Percentiles rank a stretch among this genome's conserved stretches.
Evolutionary conservation across 2,797 vertebrate species (phyloP).

Genomic region (Decapterus maruadsi): DNA sequence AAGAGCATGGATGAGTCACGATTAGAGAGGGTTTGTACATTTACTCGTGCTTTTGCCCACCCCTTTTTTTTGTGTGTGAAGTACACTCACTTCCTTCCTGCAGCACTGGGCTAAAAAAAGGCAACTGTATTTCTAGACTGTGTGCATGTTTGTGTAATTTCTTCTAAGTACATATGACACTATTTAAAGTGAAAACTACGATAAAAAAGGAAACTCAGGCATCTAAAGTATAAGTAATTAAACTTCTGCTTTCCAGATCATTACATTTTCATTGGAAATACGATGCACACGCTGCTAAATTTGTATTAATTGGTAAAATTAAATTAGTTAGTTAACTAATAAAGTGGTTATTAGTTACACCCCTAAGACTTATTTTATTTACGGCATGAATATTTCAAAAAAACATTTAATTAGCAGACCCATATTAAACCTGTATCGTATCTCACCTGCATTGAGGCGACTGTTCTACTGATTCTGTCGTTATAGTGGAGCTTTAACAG

Average conservation of each 20-base stretch:
- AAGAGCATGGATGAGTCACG: conserved; percentile 99
- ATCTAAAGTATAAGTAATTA: no score
- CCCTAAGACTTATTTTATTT: no score
- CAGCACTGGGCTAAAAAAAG: neutral
- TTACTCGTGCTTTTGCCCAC: neutral
- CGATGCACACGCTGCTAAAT: no score
- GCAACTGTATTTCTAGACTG: neutral
- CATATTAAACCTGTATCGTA: neutral
- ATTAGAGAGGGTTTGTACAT: conserved; percentile 91
- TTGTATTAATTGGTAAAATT: no score
- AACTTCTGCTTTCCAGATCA: no score
- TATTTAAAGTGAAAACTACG: conserved; percentile 1
- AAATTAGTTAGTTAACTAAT: no score
- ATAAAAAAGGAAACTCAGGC: no score
- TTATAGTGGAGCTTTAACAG: conserved; percentile 8
- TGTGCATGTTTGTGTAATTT: neutral
- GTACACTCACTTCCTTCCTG: neutral
- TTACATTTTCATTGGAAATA: no score
- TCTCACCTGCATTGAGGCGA: neutral
- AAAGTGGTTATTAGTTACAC: no score
- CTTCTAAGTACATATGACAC: neutral
- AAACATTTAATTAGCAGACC: neutral
- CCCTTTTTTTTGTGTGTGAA: neutral
- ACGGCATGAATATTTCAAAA: no score
- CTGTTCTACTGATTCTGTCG: neutral